Evolutionary conservation across 1,140 invertebrate genomes (phyloP), one percentile per base, ranked within the genome.

Genomic region (Solen grandis): DNA sequence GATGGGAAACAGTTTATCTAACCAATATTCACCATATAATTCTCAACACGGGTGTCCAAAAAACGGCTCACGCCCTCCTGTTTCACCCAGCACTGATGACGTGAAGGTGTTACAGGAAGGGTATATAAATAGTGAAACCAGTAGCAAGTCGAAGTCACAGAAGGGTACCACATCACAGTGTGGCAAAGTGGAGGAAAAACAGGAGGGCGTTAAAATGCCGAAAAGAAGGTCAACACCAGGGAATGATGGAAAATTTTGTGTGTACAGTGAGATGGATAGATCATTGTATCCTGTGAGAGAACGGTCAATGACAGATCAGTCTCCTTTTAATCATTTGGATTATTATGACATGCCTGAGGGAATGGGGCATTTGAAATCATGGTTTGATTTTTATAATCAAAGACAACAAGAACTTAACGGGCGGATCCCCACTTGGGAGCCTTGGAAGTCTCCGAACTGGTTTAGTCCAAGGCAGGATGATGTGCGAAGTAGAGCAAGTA

Each of bases 41-140:
- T 73, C 66, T 65, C 85, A 86, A 72, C 68, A 72, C 76, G 76
- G 78, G 84, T 86, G 84, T 86, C 81, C 83, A 85, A 86, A 85
- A 85, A 85, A 86, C 83, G 85, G 81, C 60, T 83, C 66, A 60
- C 79, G 84, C 82, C 83, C 84, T 86, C 84, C 83, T 86, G 85
- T 76, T 83, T 86, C 84, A 81, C 82, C 65, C 79, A 85, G 70
- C 81, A 76, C 74, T 78, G 81, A 76, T 79, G 83, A 81, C 84
- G 79, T 84, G 65, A 82, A 82, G 75, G 81, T 83, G 85, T 78
- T 83, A 78, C 83, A 85, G 85, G 84, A 81, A 84, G 84, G 80
- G 81, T 83, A 85, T 76, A 78, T 68, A 63, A 77, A 66, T 41
- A 36, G 66, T 78, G 65, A 68, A 66, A 77, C 29, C 19, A 60